Evolutionary conservation across 2,888 invertebrate genomes (phyloP).

Genomic region (Cactoblastis cactorum): DNA sequence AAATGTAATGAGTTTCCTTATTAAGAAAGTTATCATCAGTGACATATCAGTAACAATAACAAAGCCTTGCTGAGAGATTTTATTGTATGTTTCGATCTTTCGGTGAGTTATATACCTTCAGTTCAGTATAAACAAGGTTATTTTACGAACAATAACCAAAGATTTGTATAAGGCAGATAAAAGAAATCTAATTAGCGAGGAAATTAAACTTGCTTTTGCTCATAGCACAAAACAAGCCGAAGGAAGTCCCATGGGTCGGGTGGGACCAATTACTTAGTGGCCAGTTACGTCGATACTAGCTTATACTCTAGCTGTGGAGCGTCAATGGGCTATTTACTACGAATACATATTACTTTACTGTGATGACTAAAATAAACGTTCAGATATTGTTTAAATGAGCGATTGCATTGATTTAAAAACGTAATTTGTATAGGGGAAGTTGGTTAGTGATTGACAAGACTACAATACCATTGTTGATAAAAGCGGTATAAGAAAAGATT

Average conservation of each 20-base stretch:
- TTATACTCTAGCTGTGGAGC: constrained; percentile 35
- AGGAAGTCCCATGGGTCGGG: constrained; percentile 48
- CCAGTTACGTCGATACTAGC: constrained; percentile 48
- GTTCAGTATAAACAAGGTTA: not conserved
- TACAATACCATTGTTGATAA: too few species aligned
- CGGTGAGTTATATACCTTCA: too few species aligned
- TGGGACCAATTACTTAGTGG: constrained; percentile 66
- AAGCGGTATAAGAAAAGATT: too few species aligned
- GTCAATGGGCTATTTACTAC: constrained; percentile 12
- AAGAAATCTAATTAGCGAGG: constrained; percentile 47
- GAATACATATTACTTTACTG: not conserved
- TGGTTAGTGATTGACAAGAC: too few species aligned
- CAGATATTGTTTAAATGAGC: not conserved
- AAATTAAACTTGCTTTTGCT: constrained; percentile 45
- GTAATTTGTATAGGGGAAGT: too few species aligned
- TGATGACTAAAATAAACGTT: constrained; percentile 4
- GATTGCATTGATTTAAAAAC: not conserved
- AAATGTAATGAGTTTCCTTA: too few species aligned
- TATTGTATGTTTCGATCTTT: not conserved
- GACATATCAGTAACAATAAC: not conserved
- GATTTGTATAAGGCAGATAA: constrained; percentile 9
- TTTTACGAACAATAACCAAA: not conserved
- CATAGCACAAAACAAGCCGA: constrained; percentile 47
- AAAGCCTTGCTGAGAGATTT: not conserved
- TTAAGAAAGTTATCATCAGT: too few species aligned